These are phyloP conservation scores for Tiliacea aurago DNA, from an alignment of 2,888 invertebrate genomes.

Conservation along the genomic window DNA sequence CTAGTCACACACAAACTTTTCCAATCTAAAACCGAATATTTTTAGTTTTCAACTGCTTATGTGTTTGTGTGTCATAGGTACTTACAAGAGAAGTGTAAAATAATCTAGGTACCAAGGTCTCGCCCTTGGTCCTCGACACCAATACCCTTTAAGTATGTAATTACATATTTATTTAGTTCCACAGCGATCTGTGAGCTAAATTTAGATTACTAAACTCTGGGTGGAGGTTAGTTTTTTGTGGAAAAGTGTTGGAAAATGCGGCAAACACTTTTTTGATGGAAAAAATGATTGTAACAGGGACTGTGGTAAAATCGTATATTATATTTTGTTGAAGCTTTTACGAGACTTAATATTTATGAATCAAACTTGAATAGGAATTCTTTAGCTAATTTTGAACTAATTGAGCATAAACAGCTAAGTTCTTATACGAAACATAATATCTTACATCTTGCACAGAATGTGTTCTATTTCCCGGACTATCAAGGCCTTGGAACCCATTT, in stretches of 20 bases:
- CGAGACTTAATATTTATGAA: not conserved
- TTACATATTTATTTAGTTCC: slow-evolving; percentile 73
- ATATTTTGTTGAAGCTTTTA: not conserved
- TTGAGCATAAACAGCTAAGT: not conserved
- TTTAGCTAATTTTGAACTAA: too few species aligned
- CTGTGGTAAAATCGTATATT: not conserved
- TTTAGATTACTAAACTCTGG: slow-evolving; percentile 47
- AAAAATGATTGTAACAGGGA: not conserved
- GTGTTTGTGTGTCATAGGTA: slow-evolving; percentile 28
- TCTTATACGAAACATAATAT: not conserved
- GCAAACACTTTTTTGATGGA: not conserved
- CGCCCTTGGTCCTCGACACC: slow-evolving; percentile 73
- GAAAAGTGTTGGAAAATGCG: not conserved
- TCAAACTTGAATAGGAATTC: not conserved
- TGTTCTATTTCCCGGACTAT: too few species aligned
- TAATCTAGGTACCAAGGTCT: slow-evolving; percentile 72
- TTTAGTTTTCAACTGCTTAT: slow-evolving; percentile 38
- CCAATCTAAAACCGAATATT: slow-evolving; percentile 52
- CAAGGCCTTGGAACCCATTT: not conserved
- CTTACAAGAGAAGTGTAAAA: slow-evolving; percentile 64
- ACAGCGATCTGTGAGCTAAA: slow-evolving; percentile 52
- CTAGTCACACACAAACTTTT: slow-evolving; percentile 20
- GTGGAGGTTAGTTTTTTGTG: not conserved
- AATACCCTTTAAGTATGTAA: slow-evolving; percentile 76
- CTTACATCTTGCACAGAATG: not conserved